Conservation (phyloP, 2,113 vertebrate species). For the Pomatostomus ruficeps region DNA sequence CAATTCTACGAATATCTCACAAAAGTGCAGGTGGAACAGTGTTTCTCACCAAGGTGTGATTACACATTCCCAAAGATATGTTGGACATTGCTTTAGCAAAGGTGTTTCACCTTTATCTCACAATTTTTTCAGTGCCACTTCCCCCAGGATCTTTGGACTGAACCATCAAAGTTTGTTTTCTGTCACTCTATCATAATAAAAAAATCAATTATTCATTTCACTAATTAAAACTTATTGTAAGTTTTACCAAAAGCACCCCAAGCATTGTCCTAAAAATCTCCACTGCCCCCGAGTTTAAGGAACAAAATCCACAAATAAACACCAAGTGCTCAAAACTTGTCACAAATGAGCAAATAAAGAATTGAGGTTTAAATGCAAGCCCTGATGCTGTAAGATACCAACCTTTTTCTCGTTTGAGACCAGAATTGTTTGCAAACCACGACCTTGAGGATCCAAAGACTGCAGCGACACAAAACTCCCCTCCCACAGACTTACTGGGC, state of each 20-base stretch:
- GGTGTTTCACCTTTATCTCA: not conserved
- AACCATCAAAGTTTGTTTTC: not conserved
- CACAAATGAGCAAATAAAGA: not conserved
- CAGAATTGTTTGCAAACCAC: slow-evolving; percentile 94
- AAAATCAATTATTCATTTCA: not conserved
- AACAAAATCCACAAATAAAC: not conserved
- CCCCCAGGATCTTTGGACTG: not conserved
- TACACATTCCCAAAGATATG: rapidly evolving
- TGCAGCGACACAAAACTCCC: slow-evolving; percentile 93
- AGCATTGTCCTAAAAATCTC: not conserved
- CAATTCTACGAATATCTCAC: not conserved
- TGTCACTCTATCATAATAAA: not conserved
- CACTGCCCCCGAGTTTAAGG: rapidly evolving
- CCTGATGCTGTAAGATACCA: not conserved
- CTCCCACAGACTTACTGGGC: slow-evolving; percentile 92
- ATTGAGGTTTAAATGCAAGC: not conserved
- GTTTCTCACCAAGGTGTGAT: not conserved
- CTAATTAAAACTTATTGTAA: not conserved
- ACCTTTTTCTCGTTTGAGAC: slow-evolving; percentile 97
- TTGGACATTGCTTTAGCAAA: not conserved
- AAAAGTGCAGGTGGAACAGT: not conserved
- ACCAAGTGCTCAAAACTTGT: not conserved
- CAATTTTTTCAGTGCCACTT: not conserved
- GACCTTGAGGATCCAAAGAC: slow-evolving; percentile 90
- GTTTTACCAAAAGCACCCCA: not conserved